Evolutionary conservation across 1,140 invertebrate species (phyloP), one percentile per base, ranked within the genome.

Genomic region (Schlechtendalia chinensis): DNA sequence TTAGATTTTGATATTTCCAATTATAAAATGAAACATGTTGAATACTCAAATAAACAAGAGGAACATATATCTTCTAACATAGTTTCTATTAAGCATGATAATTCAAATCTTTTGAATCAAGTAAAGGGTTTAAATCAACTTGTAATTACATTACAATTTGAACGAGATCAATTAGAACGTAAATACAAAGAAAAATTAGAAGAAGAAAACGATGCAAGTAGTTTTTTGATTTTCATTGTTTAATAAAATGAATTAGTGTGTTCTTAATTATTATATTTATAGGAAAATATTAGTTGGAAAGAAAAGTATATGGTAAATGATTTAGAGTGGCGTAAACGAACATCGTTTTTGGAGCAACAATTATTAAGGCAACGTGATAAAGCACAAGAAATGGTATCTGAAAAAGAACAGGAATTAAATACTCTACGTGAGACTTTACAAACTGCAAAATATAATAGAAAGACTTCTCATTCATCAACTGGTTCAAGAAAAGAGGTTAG

Each of bases 391-490:
- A 85, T 95, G 12, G 86, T 96, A 10, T 90, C 92, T 32, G 94
- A 95, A 83, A 94, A 94, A 79, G 93, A 95, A 83, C 89, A 90
- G 82, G 93, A 95, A 84, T 91, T 96, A 58, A 86, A 90, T 69
- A 88, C 89, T 1, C 83, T 93, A 19, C 90, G 90, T 83, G 75
- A 79, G 63, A 10, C 58, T 27, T 27, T 63, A 29, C 75, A 79
- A 63, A 47, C 22, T 63, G 50, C 75, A 47, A 79, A 79, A 50
- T 61, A 39, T 79, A 79, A 63, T 50, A 79, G 75, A 63, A 79
- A 79, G 59, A 61, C 24, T 14, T 79, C 75, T 29, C 75, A 79
- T 29, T 50, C 75, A 27, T 79, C 75, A 27, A 63, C 58, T 61
- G 75, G 75, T 50, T 79, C 75, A 17, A 63, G 58, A n/a, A 79